A percentile compares a stretch with the other conserved stretches of the same genome.
Evolutionary conservation across 2,888 invertebrate genomes (phyloP).

Genomic region (Ennomos erosarius): DNA sequence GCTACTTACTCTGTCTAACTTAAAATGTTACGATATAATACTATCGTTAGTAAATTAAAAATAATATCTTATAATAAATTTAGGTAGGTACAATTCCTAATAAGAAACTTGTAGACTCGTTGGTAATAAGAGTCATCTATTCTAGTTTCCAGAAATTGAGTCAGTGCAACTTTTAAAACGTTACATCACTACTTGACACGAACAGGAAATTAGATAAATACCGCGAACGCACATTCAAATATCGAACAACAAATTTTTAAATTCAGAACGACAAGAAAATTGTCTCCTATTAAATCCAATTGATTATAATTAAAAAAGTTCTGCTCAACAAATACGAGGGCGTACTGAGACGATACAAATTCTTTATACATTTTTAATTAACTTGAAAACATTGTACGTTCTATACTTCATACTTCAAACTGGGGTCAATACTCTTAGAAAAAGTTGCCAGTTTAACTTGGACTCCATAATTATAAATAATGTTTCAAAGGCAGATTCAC

Average conservation of each 20-base stretch:
- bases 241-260: conserved; percentile 39
- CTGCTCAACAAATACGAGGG: conserved; percentile 67
- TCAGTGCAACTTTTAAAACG: conserved; percentile 51
- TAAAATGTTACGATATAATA: too few relatives aligned
- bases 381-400: conserved; percentile 72
- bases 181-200: conserved; percentile 51
- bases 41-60: too few relatives aligned
- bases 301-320: conserved; percentile 60
- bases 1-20: too few relatives aligned
- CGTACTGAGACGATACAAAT: conserved; percentile 72
- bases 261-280: conserved; percentile 45
- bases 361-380: conserved; percentile 81
- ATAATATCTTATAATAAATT: too few relatives aligned
- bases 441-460: conserved; percentile 55
- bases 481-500: conserved; percentile 31
- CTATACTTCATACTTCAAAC: conserved; percentile 58
- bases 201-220: conserved; percentile 73
- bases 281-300: conserved; percentile 49
- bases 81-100: conserved; percentile 6
- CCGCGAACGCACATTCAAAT: conserved; percentile 44
- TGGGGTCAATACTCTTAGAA: conserved; percentile 77
- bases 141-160: conserved; percentile 43
- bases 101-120: conserved; percentile 4
- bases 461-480: conserved; percentile 45
- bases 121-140: conserved; percentile 11